A percentile compares a stretch with the other conserved stretches of the same genome.
phyloP scores from a whole-genome alignment of 2,797 vertebrate species.

The Monodelphis domestica region DNA sequence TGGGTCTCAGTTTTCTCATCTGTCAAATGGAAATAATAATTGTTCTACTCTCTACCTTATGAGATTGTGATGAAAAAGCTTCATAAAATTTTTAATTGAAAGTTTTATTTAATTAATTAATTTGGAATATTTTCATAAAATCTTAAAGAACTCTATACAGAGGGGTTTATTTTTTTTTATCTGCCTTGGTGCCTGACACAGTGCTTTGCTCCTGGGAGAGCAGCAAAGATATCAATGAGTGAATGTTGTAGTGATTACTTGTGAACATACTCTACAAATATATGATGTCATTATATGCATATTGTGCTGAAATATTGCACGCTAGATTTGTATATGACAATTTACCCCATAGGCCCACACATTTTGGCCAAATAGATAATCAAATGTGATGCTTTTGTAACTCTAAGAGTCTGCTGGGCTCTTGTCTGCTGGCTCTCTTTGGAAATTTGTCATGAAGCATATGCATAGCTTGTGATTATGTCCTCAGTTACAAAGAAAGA shows the following conservation, averaged over 20 bases:
- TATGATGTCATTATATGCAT: neutral
- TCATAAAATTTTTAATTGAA: no score
- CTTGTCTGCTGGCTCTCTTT: neutral
- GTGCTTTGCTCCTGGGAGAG: neutral
- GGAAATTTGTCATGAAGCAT: neutral
- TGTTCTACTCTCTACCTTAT: no score
- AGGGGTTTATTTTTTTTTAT: neutral
- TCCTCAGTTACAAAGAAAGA: neutral
- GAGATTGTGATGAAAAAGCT: no score
- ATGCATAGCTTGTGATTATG: neutral
- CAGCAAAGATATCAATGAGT: neutral
- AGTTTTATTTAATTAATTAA: no score
- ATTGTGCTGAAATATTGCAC: neutral
- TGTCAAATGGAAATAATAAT: no score
- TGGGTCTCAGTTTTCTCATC: no score
- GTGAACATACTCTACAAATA: neutral
- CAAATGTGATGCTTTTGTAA: neutral
- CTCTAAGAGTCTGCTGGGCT: neutral
- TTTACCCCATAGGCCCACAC: neutral
- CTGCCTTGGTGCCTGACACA: neutral
- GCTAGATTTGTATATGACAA: neutral
- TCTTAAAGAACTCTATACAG: neutral
- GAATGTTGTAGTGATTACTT: neutral
- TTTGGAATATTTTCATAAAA: no score
- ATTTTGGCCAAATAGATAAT: neutral